Evolutionary conservation across 2,113 vertebrate genomes (phyloP).

Genomic region (Miniopterus natalensis): DNA sequence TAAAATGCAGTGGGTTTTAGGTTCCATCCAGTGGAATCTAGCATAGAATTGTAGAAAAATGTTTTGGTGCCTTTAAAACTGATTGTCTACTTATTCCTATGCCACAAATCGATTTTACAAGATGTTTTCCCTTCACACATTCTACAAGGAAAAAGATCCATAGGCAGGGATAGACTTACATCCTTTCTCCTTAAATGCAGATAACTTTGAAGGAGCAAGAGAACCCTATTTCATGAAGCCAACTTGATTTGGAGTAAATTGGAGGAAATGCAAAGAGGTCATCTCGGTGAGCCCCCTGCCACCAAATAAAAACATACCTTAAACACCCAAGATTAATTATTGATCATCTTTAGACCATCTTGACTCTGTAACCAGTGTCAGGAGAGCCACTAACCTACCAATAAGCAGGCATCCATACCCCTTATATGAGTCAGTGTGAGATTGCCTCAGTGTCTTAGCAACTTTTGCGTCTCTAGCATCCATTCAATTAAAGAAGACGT

Average conservation of each 20-base stretch:
- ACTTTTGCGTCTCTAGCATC: slow-evolving; percentile 2
- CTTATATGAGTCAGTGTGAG: background rate
- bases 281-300: background rate
- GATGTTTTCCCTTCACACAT: slow-evolving; percentile 62
- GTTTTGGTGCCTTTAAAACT: slow-evolving; percentile 16
- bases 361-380: background rate
- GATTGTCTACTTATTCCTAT: background rate
- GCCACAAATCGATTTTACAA: background rate
- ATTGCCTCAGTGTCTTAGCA: background rate
- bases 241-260: slow-evolving; percentile 47
- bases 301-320: slow-evolving; percentile 65
- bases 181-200: slow-evolving; percentile 32
- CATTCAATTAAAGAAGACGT: slow-evolving; percentile 12
- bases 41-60: background rate
- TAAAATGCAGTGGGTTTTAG: background rate
- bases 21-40: background rate
- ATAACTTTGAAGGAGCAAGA: slow-evolving; percentile 49
- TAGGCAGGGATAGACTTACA: background rate
- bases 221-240: slow-evolving; percentile 51
- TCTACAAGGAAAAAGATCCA: slow-evolving; percentile 11
- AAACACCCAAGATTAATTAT: slow-evolving; percentile 61
- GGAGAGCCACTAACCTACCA: background rate
- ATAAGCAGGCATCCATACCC: background rate
- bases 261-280: slow-evolving; percentile 33
- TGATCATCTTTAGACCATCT: slow-evolving; percentile 18